Percentiles rank a stretch among this genome's conserved stretches.
Conservation (phyloP, 2,113 vertebrate genomes). For the Pachycephala philippinensis region DNA sequence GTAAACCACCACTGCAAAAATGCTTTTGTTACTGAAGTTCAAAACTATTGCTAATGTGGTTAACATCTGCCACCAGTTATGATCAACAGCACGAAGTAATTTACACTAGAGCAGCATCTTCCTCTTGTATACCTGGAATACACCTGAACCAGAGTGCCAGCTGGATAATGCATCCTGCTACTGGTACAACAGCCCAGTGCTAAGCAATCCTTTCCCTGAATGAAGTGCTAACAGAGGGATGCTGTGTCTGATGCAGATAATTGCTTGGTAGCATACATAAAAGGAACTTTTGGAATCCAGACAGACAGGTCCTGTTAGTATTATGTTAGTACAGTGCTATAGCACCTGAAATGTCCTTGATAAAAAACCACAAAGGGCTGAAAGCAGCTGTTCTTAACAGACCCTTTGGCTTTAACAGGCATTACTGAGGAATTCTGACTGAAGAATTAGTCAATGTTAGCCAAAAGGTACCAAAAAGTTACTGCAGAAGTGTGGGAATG, state of each 20-base stretch:
- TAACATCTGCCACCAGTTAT: neutral
- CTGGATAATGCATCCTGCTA: neutral
- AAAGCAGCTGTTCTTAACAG: neutral
- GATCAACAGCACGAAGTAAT: neutral
- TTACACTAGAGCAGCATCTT: neutral
- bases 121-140: neutral
- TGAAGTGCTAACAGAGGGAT: neutral
- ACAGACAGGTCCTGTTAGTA: neutral
- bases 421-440: neutral
- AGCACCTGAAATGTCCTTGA: neutral
- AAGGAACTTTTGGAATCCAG: neutral
- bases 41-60: neutral
- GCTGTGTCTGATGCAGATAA: neutral
- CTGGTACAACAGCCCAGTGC: neutral
- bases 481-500: neutral
- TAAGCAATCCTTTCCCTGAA: neutral
- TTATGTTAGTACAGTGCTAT: neutral
- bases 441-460: neutral
- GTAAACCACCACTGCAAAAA: neutral
- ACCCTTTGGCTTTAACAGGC: neutral
- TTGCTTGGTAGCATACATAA: neutral
- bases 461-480: neutral
- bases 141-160: neutral
- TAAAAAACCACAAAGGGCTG: neutral
- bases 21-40: neutral